These are phyloP conservation scores for Motacilla tschutschensis DNA, from an alignment of 2,113 vertebrate species.

Conservation along the genomic window DNA sequence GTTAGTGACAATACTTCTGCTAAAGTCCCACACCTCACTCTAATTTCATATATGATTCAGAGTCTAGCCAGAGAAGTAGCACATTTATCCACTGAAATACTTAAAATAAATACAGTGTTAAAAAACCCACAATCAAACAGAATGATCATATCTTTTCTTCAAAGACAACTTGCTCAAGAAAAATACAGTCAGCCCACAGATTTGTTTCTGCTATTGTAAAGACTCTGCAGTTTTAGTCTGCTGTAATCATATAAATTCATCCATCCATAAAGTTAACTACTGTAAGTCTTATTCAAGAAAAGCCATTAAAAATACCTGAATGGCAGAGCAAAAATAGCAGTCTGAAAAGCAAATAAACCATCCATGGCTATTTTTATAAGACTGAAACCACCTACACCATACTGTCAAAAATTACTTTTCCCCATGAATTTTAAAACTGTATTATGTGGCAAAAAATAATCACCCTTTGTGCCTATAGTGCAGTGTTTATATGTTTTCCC, in stretches of 20 bases:
- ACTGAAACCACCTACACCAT: neutral
- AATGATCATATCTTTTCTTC: neutral
- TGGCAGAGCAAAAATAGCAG: neutral
- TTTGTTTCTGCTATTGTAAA: neutral
- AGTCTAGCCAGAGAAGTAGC: neutral
- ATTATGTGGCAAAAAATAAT: conserved; percentile 42
- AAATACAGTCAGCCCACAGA: neutral
- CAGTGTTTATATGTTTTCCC: conserved; percentile 28
- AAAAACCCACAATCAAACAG: neutral
- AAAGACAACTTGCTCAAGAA: conserved; percentile 1
- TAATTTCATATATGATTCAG: neutral
- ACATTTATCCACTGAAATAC: neutral
- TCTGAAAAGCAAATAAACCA: neutral
- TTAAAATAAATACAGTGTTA: neutral
- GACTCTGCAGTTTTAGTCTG: neutral
- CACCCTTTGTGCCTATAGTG: neutral
- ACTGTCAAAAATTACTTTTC: conserved; percentile 13
- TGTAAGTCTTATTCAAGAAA: neutral
- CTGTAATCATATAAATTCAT: neutral
- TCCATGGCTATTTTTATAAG: neutral
- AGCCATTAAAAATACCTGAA: neutral
- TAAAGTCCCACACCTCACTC: neutral
- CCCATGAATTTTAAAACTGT: conserved; percentile 1
- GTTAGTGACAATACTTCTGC: neutral
- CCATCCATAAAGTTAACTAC: neutral